Conservation (phyloP, 2,113 vertebrate genomes). For the Sylvia atricapilla region DNA sequence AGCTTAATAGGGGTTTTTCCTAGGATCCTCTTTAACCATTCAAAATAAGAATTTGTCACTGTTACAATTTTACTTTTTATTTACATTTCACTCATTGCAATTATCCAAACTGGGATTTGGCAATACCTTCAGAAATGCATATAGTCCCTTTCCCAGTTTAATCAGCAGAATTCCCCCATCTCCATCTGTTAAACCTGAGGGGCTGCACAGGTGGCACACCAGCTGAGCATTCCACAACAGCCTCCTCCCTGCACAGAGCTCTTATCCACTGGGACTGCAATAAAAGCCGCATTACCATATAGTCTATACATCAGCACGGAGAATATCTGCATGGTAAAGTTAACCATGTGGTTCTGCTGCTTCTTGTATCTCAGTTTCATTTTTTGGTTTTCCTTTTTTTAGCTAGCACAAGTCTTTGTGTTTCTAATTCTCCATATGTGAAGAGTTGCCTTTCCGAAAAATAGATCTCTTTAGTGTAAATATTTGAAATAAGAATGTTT, state of each 20-base stretch:
- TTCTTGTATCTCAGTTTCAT: background rate
- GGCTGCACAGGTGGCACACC: background rate
- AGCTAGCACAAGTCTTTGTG: background rate
- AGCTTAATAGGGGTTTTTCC: background rate
- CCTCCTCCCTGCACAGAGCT: background rate
- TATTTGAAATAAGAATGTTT: background rate
- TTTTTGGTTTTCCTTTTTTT: background rate
- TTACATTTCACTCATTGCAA: background rate
- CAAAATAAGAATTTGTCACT: background rate
- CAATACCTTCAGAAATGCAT: background rate
- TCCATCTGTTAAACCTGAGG: background rate
- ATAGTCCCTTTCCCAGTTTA: background rate
- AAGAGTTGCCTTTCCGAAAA: background rate
- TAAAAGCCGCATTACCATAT: background rate
- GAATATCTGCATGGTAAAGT: background rate
- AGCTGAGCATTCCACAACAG: background rate
- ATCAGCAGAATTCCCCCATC: background rate
- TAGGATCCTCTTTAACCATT: background rate
- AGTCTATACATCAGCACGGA: background rate
- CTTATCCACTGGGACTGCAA: background rate
- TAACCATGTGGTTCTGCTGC: background rate
- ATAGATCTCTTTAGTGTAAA: background rate
- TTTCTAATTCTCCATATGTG: background rate
- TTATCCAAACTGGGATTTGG: background rate
- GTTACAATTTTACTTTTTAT: background rate